Evolutionary conservation across 2,888 invertebrate genomes (phyloP), one percentile per base, ranked within the genome.

Genomic region (Lagria hirta): DNA sequence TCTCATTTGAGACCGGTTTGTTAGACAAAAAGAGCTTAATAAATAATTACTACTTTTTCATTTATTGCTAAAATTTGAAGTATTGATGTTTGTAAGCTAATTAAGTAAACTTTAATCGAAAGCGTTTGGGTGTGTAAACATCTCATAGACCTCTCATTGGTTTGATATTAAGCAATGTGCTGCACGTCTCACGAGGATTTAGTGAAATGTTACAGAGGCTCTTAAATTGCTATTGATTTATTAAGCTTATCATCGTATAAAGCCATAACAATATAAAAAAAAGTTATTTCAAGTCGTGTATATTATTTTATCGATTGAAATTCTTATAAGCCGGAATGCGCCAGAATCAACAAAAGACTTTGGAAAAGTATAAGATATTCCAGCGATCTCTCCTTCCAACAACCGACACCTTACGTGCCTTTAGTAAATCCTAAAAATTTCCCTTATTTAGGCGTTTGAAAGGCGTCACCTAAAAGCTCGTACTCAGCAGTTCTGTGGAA

Each of bases 361-460:
- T n/a, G n/a, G n/a, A n/a, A n/a, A n/a, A 29, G 43, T 44, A 46
- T 51, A 51, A 46, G 38, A 55, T 54, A 55, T 49, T 49, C 44
- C 44, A 35, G 40, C 43, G 49, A 45, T 50, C 36, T 48, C 43
- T 43, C 45, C 48, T 47, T 50, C 51, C 54, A 57, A 55, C 54
- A 55, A 50, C 54, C 53, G 52, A 54, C 52, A 55, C 55, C 50
- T 58, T 55, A 57, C 57, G 55, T 55, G 58, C 53, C 49, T 53
- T 51, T 52, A 53, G 48, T 40, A 48, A 58, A 58, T 54, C 52
- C 51, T 32, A 45, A 50, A 57, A 58, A 58, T 57, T 55, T 56
- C 48, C 55, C 57, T 56, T 57, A 57, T 58, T 57, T 57, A 54
- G 40, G 51, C 48, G 51, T 57, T 53, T 53, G 51, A 54, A 57